A percentile compares a stretch with the other conserved stretches of the same genome.
Conservation (phyloP, 1,140 invertebrate species). For the Drosophila mojavensis region DNA sequence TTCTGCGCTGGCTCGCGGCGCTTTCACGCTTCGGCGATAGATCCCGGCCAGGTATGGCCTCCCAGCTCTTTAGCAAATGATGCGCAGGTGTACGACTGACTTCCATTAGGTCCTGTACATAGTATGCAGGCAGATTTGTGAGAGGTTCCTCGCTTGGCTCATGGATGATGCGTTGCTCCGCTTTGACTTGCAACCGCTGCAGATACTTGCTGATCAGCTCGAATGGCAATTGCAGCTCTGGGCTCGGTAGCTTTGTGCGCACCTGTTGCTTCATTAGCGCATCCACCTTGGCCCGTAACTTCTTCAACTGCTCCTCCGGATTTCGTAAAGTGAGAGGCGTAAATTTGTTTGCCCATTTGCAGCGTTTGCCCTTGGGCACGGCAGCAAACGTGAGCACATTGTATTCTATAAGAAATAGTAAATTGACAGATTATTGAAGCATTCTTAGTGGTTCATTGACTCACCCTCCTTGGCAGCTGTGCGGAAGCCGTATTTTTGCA, state of each 20-base stretch:
- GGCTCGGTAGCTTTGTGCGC: slow-evolving; percentile 19
- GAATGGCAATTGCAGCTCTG: slow-evolving; percentile 24
- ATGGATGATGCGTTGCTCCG: slow-evolving; percentile 23
- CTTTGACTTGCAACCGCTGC: not conserved
- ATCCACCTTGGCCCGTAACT: slow-evolving; percentile 53
- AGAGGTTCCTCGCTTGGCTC: slow-evolving; percentile 31
- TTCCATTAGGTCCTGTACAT: slow-evolving; percentile 62
- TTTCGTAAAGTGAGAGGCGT: slow-evolving; percentile 70
- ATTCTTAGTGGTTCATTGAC: not conserved
- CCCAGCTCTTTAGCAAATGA: slow-evolving; percentile 69
- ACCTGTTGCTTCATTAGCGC: slow-evolving; percentile 56
- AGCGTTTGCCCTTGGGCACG: slow-evolving; percentile 43
- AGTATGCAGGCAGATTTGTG: slow-evolving; percentile 44
- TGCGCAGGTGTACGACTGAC: slow-evolving; percentile 46
- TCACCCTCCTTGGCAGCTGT: slow-evolving; percentile 64
- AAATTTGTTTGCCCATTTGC: slow-evolving; percentile 77
- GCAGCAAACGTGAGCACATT: slow-evolving; percentile 41
- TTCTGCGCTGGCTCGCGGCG: not conserved
- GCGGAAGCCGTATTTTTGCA: slow-evolving; percentile 74
- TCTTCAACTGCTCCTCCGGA: slow-evolving; percentile 57
- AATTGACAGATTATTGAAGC: not conserved
- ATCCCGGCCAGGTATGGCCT: slow-evolving; percentile 68
- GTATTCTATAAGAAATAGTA: slow-evolving; percentile 53
- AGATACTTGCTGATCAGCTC: slow-evolving; percentile 42
- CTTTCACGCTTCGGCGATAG: slow-evolving; percentile 50